Base-by-base conservation (phyloP, 2,113 vertebrate genomes). In the Chaetorhynchus papuensis region DNA sequence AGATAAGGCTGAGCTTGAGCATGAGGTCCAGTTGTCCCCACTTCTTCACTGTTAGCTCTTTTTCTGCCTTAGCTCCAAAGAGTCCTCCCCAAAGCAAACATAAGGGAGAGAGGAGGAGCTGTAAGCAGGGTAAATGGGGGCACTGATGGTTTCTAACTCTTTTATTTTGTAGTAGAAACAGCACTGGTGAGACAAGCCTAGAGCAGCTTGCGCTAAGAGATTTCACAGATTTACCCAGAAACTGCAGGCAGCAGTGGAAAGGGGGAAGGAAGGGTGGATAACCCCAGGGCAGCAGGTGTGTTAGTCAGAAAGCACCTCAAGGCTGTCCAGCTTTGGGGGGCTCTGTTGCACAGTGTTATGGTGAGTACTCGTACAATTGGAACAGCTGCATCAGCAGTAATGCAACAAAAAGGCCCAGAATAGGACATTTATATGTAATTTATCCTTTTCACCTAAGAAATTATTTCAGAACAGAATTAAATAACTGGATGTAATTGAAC, bases 361-460 rank as follows among this genome's bases (percentile, higher is more conserved):
- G 26, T 74, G 50, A 83, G 54, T 11, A 35, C n/a, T 63, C 24
- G 39, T 39, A 39, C 0, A 2, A 41, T 8, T 31, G 76, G 14
- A 87, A 70, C 19, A 80, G 74, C 54, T 87, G n/a, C 54, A 54
- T 63, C 71, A 85, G 66, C 82, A 85, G 21, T 18, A 83, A 53
- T 13, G 23, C 28, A 79, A 57, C 59, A 63, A 71, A 89, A 75
- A 63, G 31, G 16, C 35, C 13, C 18, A 50, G 52, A 91, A 91
- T 1, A 59, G 37, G 70, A 74, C 9, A 42, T 66, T 60, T 77
- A 49, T 42, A 26, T 17, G 22, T 41, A 4, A 84, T 64, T 91
- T 82, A 57, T 82, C 52, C 44, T 87, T 94, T 94, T 79, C 72
- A 84, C 77, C 49, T 59, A 50, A 82, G 56, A 87, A 92, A 92